Percentiles rank a stretch among this genome's conserved stretches.
These are phyloP conservation scores for Anarhynchus alexandrinus DNA, from an alignment of 2,113 vertebrate genomes.

Conservation along the genomic window DNA sequence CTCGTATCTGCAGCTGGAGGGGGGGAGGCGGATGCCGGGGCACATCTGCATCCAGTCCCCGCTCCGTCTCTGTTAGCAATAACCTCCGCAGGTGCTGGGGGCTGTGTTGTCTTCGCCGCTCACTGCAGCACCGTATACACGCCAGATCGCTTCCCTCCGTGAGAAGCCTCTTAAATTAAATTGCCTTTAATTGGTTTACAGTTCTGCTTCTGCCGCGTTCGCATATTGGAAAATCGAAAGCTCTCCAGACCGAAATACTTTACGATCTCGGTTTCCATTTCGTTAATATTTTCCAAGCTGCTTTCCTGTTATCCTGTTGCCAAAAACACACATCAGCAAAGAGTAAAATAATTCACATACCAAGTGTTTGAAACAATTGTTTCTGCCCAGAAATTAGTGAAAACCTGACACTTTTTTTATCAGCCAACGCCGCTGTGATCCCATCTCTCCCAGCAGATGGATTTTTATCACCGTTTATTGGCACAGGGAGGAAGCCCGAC, in stretches of 20 bases:
- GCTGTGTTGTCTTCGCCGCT: background rate
- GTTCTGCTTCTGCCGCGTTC: background rate
- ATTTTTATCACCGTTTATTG: background rate
- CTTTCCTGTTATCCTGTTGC: slow-evolving; percentile 35
- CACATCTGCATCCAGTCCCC: background rate
- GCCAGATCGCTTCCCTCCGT: background rate
- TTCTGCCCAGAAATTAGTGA: background rate
- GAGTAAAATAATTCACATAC: background rate
- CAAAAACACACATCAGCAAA: background rate
- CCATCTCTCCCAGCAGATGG: background rate
- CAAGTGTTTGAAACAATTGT: background rate
- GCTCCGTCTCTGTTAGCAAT: background rate
- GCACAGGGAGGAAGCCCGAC: fast-evolving
- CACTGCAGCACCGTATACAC: background rate
- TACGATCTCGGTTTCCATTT: background rate
- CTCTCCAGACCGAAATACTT: background rate
- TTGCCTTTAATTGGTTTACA: slow-evolving; percentile 21
- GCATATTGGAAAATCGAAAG: background rate
- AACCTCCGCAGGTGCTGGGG: slow-evolving; percentile 2
- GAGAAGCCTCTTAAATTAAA: background rate
- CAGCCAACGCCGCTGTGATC: background rate
- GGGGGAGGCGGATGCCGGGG: background rate
- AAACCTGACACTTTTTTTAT: background rate
- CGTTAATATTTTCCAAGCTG: slow-evolving; percentile 21
- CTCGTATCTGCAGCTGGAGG: background rate